Conservation (phyloP, 2,888 invertebrate genomes). For the Trichacis sp. region DNA sequence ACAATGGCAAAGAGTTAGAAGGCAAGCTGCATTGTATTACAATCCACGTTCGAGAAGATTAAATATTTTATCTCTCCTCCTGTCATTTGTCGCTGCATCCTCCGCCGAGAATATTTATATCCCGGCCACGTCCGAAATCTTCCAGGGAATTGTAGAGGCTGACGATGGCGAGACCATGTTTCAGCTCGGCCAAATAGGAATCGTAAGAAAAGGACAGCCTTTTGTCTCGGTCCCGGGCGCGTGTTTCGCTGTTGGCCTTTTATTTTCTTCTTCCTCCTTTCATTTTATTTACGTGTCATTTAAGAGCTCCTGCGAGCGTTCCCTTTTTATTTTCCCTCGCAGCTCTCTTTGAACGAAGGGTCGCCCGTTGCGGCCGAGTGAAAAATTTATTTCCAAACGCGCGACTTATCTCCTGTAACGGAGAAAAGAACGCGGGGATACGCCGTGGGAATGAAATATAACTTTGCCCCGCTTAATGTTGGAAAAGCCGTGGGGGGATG, state of each 20-base stretch:
- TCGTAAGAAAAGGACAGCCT: slow-evolving; percentile 36
- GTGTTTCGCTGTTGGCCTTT: slow-evolving; percentile 31
- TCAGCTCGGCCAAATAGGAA: slow-evolving; percentile 38
- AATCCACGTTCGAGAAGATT: slow-evolving; percentile 40
- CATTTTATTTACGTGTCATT: slow-evolving; percentile 38
- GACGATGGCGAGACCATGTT: slow-evolving; percentile 35
- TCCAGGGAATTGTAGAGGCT: slow-evolving; percentile 48
- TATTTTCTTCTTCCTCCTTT: slow-evolving; percentile 20
- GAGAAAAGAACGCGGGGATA: background rate
- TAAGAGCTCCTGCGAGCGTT: slow-evolving; percentile 28
- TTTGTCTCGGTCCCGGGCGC: slow-evolving; percentile 30
- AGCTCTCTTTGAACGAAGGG: no score
- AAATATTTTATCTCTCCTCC: slow-evolving; percentile 40
- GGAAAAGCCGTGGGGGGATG: background rate
- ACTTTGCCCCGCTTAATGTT: no score
- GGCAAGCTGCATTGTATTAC: slow-evolving; percentile 37
- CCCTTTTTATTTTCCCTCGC: slow-evolving; percentile 9
- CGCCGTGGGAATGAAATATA: background rate
- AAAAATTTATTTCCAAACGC: slow-evolving; percentile 4
- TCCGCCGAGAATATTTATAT: slow-evolving; percentile 60
- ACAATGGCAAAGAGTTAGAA: slow-evolving; percentile 28
- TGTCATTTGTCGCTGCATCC: slow-evolving; percentile 45
- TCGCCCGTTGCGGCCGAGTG: no score
- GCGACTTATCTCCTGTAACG: background rate
- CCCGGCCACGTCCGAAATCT: slow-evolving; percentile 60